A percentile compares a stretch with the other conserved stretches of the same genome.
phyloP scores from a whole-genome alignment of 2,113 vertebrate species.

The Poecile atricapillus region DNA sequence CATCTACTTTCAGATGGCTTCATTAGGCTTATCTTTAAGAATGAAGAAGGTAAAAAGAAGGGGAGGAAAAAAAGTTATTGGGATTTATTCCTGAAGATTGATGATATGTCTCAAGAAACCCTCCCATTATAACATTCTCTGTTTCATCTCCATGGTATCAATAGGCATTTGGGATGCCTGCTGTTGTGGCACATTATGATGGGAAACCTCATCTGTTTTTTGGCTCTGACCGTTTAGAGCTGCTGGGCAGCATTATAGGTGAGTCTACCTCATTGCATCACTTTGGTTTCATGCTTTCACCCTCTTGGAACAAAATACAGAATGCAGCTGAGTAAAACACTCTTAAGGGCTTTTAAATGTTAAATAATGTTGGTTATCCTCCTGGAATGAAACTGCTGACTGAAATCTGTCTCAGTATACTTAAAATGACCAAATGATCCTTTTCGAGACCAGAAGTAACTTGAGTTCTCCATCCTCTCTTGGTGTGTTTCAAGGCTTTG shows the following conservation, averaged over 20 bases:
- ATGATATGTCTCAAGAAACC: neutral
- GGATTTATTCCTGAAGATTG: neutral
- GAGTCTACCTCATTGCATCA: conserved; percentile 36
- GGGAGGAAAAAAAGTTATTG: neutral
- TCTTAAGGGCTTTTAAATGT: neutral
- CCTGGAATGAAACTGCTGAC: neutral
- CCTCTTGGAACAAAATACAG: neutral
- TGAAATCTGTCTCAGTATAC: neutral
- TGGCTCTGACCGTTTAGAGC: conserved; percentile 89
- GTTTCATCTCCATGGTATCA: neutral
- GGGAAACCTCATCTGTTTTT: conserved; percentile 82
- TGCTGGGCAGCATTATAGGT: conserved; percentile 86
- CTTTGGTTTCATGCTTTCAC: neutral
- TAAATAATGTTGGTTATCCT: neutral
- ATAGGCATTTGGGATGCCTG: conserved; percentile 89
- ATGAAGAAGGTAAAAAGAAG: neutral
- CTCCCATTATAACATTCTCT: neutral
- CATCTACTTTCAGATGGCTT: neutral
- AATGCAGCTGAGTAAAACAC: neutral
- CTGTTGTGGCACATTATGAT: conserved; percentile 78
- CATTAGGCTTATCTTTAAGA: neutral
- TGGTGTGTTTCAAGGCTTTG: neutral
- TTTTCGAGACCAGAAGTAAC: neutral
- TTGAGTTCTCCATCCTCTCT: neutral
- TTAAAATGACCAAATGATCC: neutral